These are phyloP conservation scores for Lathamus discolor DNA, from an alignment of 2,113 vertebrate species.

Conservation along the genomic window DNA sequence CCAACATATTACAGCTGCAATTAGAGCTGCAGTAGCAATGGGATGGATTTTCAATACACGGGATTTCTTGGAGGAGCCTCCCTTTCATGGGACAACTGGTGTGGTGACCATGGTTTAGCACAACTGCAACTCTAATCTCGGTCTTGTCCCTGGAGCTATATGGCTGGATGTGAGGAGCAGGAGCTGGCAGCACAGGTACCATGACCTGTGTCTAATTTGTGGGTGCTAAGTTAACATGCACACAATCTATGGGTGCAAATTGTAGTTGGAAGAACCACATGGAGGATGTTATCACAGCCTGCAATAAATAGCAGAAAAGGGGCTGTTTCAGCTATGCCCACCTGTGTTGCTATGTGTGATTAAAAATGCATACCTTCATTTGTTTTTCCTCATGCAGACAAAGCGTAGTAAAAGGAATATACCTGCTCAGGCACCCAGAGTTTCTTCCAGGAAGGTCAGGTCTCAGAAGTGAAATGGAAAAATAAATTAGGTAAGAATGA, in stretches of 20 bases:
- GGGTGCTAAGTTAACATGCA: background rate
- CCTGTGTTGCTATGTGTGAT: background rate
- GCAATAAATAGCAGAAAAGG: background rate
- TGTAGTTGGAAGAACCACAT: background rate
- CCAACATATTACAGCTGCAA: background rate
- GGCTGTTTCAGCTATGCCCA: background rate
- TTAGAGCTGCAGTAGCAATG: background rate
- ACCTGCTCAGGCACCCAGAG: background rate
- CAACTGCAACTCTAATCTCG: background rate
- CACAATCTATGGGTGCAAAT: background rate
- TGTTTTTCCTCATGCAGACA: background rate
- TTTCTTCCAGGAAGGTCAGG: conserved; percentile 39
- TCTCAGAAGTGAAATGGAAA: conserved; percentile 33
- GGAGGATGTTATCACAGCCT: background rate
- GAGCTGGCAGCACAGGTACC: background rate
- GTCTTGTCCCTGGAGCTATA: background rate
- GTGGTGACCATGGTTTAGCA: background rate
- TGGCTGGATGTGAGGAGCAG: background rate
- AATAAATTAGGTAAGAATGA: conserved; percentile 33
- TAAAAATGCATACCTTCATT: conserved; percentile 36
- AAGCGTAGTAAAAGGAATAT: background rate
- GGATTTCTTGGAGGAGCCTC: background rate
- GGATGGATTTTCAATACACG: background rate
- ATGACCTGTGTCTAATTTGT: background rate
- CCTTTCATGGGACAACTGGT: background rate